Evolutionary conservation across 2,888 invertebrate genomes (phyloP).

Genomic region (Cataglyphis cursor): DNA sequence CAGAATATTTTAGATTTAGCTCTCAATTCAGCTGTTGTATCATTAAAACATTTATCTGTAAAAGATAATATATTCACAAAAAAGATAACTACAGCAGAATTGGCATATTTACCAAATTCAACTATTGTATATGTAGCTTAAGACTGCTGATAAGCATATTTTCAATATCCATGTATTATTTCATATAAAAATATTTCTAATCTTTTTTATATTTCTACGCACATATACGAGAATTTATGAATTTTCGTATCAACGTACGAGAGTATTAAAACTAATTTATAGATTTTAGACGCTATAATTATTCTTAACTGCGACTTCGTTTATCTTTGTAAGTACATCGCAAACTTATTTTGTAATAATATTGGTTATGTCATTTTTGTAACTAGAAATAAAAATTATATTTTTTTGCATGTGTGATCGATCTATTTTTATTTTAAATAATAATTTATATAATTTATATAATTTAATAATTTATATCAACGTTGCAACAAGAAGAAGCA

Average conservation of each 20-base stretch:
- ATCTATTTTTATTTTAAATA: neutral
- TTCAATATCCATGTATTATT: slow-evolving; percentile 2
- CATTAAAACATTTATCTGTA: neutral
- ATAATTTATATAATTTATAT: neutral
- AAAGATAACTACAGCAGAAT: neutral
- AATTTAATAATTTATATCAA: too few species aligned
- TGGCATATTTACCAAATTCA: neutral
- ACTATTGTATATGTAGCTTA: slow-evolving; percentile 8
- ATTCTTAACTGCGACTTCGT: neutral
- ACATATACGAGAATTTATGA: neutral
- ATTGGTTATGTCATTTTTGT: neutral
- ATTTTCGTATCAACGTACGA: neutral
- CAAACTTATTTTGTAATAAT: neutral
- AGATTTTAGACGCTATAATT: neutral
- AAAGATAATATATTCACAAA: neutral
- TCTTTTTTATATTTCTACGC: neutral
- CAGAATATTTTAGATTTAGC: neutral
- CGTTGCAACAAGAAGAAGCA: neutral
- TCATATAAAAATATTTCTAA: neutral
- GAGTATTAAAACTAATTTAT: slow-evolving; percentile 4
- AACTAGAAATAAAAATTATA: slow-evolving; percentile 22
- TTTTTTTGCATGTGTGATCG: neutral
- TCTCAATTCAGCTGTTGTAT: fast-evolving
- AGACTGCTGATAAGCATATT: neutral
- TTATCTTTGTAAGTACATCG: neutral